phyloP scores from a whole-genome alignment of 2,797 vertebrate species.

The Hephaestus fuliginosus region DNA sequence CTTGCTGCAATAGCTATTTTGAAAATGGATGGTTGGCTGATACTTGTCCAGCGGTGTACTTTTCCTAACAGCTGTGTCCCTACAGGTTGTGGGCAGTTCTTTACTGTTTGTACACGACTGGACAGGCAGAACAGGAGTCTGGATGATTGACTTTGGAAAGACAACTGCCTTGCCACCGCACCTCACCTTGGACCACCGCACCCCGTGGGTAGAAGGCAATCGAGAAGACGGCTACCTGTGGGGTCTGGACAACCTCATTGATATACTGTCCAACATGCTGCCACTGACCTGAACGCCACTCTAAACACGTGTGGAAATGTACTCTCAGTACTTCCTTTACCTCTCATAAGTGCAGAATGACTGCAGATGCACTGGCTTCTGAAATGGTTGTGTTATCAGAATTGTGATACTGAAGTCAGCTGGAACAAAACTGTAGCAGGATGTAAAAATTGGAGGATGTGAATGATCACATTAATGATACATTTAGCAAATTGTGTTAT shows the following conservation, averaged over 20 bases:
- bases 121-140: constrained; percentile 87
- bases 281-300: constrained; percentile 45
- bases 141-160: constrained; percentile 96
- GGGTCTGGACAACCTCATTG: constrained; percentile 90
- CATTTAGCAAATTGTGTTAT: neutral
- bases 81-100: constrained; percentile 92
- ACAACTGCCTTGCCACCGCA: constrained; percentile 81
- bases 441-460: constrained; percentile 6
- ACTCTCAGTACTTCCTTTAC: constrained; percentile 5
- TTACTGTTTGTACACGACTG: constrained; percentile 91
- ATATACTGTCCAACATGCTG: constrained; percentile 79
- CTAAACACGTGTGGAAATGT: neutral
- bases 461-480: constrained; percentile 10
- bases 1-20: neutral
- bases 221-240: constrained; percentile 91
- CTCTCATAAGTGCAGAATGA: neutral
- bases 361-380: constrained; percentile 12
- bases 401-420: neutral
- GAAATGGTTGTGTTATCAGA: constrained; percentile 24
- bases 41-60: neutral
- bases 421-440: neutral
- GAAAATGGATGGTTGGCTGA: neutral
- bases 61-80: constrained; percentile 16
- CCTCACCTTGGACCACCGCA: constrained; percentile 86
- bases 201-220: constrained; percentile 89